phyloP scores from a whole-genome alignment of 2,797 vertebrate genomes.

The Oreortyx pictus region DNA sequence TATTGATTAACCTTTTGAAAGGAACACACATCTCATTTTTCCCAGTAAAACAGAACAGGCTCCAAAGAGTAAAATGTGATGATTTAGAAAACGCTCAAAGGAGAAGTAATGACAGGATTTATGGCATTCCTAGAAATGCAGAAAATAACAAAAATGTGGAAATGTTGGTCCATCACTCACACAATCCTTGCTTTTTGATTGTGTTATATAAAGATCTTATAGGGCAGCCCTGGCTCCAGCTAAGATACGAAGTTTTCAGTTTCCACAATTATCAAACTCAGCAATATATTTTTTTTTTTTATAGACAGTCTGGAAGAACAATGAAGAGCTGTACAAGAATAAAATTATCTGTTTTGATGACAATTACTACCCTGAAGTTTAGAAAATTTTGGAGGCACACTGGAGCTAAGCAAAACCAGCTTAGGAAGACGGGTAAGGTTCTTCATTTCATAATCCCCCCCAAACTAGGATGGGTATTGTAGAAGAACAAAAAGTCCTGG shows the following conservation, averaged over 20 bases:
- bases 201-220: not conserved
- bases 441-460: constrained; percentile 39
- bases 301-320: constrained; percentile 36
- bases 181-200: constrained; percentile 37
- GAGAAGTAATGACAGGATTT: constrained; percentile 62
- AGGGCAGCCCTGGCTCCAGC: not conserved
- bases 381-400: constrained; percentile 41
- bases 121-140: constrained; percentile 44
- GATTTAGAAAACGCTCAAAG: constrained; percentile 42
- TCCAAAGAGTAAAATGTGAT: constrained; percentile 35
- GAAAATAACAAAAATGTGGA: constrained; percentile 56
- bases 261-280: constrained; percentile 55
- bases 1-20: constrained; percentile 54
- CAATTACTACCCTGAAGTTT: constrained; percentile 61
- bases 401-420: constrained; percentile 45
- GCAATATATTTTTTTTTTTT: constrained; percentile 18
- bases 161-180: constrained; percentile 42
- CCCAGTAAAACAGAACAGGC: constrained; percentile 53
- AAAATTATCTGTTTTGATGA: constrained; percentile 57
- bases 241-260: not conserved
- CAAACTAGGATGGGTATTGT: constrained; percentile 26
- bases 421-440: not conserved
- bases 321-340: constrained; percentile 46
- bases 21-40: constrained; percentile 56
- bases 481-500: constrained; percentile 34